Evolutionary conservation across 2,797 vertebrate species (phyloP).

Genomic region (Arremon aurantiirostris): DNA sequence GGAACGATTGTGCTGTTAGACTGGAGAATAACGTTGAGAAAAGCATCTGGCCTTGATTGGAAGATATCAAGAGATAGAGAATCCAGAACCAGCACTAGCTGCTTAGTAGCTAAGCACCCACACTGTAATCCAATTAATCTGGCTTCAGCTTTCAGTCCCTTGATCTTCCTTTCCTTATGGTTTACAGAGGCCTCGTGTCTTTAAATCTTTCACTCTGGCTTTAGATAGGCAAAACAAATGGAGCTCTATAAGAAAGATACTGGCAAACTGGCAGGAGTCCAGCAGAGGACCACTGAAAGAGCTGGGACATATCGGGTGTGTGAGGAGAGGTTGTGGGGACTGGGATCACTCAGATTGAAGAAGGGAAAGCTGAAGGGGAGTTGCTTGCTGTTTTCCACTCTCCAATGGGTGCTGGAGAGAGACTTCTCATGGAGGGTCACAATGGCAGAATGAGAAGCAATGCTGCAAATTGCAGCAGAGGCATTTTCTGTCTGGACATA

Average conservation of each 20-base stretch:
- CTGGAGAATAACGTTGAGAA: not conserved
- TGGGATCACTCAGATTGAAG: not conserved
- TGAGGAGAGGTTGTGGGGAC: not conserved
- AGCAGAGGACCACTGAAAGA: not conserved
- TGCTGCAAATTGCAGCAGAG: not conserved
- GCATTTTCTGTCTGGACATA: not conserved
- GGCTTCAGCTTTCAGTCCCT: not conserved
- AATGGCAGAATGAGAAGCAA: not conserved
- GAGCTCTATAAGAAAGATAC: not conserved
- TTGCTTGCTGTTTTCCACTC: not conserved
- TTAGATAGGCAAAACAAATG: conserved; percentile 18
- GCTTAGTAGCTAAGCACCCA: not conserved
- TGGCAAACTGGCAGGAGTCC: not conserved
- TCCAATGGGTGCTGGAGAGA: not conserved
- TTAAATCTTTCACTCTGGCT: conserved; percentile 8
- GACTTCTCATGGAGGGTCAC: not conserved
- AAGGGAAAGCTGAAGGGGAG: not conserved
- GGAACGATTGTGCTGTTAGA: not conserved
- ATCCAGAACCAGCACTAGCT: not conserved
- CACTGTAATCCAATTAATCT: conserved; percentile 6
- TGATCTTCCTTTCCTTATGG: conserved; percentile 6
- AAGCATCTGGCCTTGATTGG: conserved; percentile 14
- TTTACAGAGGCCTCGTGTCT: not conserved
- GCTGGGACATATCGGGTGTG: not conserved
- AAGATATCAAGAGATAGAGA: not conserved